Percentiles rank a stretch among this genome's conserved stretches.
Conservation (phyloP, 2,113 vertebrate genomes). For the Xerus inauris region DNA sequence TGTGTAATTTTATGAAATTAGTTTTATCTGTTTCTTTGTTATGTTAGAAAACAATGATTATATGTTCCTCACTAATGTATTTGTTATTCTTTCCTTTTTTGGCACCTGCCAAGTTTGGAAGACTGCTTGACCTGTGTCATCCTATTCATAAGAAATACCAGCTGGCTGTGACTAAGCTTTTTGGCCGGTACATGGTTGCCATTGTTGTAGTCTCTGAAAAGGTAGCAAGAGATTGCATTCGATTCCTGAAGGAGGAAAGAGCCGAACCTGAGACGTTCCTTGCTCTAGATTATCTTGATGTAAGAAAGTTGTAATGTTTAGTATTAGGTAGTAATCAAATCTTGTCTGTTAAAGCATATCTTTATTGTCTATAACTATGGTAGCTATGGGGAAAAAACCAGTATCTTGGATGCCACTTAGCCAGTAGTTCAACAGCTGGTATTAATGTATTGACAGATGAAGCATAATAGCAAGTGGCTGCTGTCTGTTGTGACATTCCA, state of each 20-base stretch:
- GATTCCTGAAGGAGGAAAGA: slow-evolving; percentile 92
- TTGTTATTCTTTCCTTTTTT: slow-evolving; percentile 53
- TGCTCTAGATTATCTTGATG: slow-evolving; percentile 94
- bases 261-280: slow-evolving; percentile 96
- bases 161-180: slow-evolving; percentile 95
- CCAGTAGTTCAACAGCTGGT: background rate
- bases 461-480: background rate
- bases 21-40: background rate
- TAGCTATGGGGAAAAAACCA: background rate
- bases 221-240: slow-evolving; percentile 93
- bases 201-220: slow-evolving; percentile 94
- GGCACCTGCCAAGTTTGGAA: slow-evolving; percentile 90
- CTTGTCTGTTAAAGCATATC: background rate
- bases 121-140: slow-evolving; percentile 93
- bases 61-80: background rate
- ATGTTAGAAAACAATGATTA: background rate
- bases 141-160: slow-evolving; percentile 98
- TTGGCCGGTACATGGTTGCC: slow-evolving; percentile 92
- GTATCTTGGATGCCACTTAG: background rate
- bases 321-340: background rate
- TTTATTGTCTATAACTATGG: slow-evolving; percentile 3
- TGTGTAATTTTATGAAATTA: slow-evolving; percentile 20
- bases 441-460: background rate
- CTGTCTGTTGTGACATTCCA: background rate
- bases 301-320: slow-evolving; percentile 82